These are phyloP conservation scores for Pyralis farinalis DNA, from an alignment of 2,888 invertebrate species.

Conservation along the genomic window DNA sequence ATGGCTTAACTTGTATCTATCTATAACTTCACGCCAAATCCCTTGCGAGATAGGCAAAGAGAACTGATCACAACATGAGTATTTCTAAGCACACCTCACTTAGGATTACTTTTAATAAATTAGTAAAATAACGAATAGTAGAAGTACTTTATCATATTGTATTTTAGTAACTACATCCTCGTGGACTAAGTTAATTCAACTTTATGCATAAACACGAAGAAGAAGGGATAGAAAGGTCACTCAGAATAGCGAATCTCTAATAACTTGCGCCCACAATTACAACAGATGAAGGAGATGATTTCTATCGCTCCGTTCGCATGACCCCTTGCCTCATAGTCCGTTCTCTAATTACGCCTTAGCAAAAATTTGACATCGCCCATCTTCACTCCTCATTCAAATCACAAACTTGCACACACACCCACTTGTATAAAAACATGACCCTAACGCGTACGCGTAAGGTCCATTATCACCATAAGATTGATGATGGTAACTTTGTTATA, in stretches of 20 bases:
- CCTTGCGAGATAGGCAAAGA: too few species aligned
- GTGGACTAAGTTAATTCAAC: too few species aligned
- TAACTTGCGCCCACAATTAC: constrained; percentile 14
- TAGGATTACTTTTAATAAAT: too few species aligned
- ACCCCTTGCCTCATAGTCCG: constrained; percentile 59
- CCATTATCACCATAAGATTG: constrained; percentile 9
- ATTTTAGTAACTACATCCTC: too few species aligned
- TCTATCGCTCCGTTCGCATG: constrained; percentile 70
- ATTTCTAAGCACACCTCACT: too few species aligned
- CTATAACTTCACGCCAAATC: too few species aligned
- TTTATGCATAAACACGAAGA: too few species aligned
- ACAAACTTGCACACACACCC: constrained; percentile 29
- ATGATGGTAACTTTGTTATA: constrained; percentile 18
- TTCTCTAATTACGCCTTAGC: constrained; percentile 71
- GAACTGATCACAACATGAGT: too few species aligned
- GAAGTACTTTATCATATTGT: too few species aligned
- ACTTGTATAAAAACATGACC: constrained; percentile 10
- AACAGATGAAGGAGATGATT: constrained; percentile 40
- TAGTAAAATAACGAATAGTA: too few species aligned
- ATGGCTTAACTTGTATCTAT: too few species aligned
- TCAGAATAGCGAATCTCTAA: neutral
- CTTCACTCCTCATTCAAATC: constrained; percentile 31
- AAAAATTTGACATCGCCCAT: constrained; percentile 62
- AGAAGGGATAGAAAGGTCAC: too few species aligned
- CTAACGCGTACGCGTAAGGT: constrained; percentile 23